Conservation (phyloP, 2,888 invertebrate species). For the Polymixis lichenea region DNA sequence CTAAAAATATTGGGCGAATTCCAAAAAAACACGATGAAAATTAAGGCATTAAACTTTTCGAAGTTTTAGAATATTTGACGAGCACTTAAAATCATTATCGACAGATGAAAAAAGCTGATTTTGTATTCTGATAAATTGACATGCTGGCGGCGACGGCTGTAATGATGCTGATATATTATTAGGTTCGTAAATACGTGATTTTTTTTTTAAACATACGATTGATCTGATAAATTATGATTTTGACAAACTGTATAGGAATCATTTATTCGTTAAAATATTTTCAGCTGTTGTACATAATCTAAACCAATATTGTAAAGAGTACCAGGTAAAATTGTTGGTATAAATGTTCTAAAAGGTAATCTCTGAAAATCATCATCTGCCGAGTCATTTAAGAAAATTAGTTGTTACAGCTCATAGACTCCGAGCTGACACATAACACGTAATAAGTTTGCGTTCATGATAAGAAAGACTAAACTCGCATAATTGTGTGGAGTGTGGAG, state of each 20-base stretch:
- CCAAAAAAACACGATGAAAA: constrained; percentile 13
- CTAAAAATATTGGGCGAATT: background rate
- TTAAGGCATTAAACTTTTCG: background rate
- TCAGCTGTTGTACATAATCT: background rate
- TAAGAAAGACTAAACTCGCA: no score
- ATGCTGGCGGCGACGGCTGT: constrained; percentile 15
- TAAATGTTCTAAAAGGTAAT: no score
- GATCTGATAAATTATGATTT: background rate
- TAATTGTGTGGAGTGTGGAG: no score
- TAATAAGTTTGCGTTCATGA: no score
- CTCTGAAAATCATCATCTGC: no score
- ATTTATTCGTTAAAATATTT: background rate
- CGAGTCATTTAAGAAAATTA: no score
- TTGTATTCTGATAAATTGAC: constrained; percentile 29
- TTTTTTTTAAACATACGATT: background rate
- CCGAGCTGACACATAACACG: no score
- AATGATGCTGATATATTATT: constrained; percentile 22
- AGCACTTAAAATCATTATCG: constrained; percentile 40
- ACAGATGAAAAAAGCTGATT: constrained; percentile 16
- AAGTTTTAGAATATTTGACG: constrained; percentile 20
- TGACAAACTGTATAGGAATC: background rate
- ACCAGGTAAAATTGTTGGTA: no score
- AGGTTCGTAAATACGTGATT: background rate
- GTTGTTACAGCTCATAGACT: no score
- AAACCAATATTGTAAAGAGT: background rate